Base-by-base conservation (phyloP, 2,888 invertebrate genomes). In the Ormyrus rosae region DNA sequence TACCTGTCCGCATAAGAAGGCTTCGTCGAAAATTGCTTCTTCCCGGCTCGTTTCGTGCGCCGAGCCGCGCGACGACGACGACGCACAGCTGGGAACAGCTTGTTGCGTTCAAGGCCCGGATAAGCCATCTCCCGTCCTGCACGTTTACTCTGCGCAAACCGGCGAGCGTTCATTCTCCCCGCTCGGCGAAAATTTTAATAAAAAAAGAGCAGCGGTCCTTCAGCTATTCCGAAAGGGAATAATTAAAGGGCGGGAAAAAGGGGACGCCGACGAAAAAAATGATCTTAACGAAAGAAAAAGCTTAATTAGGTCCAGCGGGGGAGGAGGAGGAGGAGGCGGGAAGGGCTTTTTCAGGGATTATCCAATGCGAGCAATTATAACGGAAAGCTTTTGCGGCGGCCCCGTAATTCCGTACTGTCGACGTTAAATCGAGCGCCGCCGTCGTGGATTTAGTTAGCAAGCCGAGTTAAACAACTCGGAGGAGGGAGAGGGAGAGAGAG, bases 391-490 rank as follows among this genome's bases (percentile, higher is more conserved):
- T 73, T 69, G 74, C 76, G 76, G 80, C 72, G 50, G 5, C 11
- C 13, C 64, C 74, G 78, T 56, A 78, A 73, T 73, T 74, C 65
- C 73, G 77, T 70, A 78, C 77, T 80, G 80, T 80, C 80, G 76
- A 80, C 73, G 74, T 81, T 81, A 78, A 81, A 81, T 81, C 81
- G 81, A 81, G 81, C 73, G 19, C 64, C 8, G n/a, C n/a, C 50
- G 11, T 70, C 67, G 6, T 50, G 83, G 81, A 84, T 83, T 84
- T 82, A 83, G 83, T 83, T 83, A 85, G 83, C 82, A 83, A 72
- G 10, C 68, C 79, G 83, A 86, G 86, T 87, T 86, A 86, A 87
- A 85, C 86, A 86, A 86, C 83, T 84, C 9, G 55, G 19, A 13
- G 6, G 50, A 19, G 5, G 10, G 48, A 10, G 4, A 45, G 34